These are phyloP conservation scores for Drosophila obscura DNA, from an alignment of 1,140 invertebrate species.

Conservation along the genomic window DNA sequence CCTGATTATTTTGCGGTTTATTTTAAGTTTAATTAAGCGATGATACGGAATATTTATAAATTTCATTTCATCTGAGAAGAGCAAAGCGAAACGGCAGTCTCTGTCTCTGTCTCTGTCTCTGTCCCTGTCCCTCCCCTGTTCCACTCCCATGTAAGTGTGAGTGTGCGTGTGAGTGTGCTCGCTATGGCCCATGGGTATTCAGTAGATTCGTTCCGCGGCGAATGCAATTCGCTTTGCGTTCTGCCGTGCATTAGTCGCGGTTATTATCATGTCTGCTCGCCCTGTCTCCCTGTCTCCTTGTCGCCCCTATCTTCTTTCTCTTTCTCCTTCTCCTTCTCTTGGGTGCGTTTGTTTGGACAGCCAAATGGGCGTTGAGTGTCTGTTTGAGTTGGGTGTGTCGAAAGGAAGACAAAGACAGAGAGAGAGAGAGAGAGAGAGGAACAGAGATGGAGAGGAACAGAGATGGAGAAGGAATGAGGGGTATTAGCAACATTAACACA, in stretches of 20 bases:
- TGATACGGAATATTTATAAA: slow-evolving; percentile 55
- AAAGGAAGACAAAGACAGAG: too few species aligned
- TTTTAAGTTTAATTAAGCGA: slow-evolving; percentile 76
- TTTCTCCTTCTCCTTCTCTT: slow-evolving; percentile 41
- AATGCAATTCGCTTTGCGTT: slow-evolving; percentile 71
- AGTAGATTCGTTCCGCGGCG: slow-evolving; percentile 55
- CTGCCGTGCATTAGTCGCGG: slow-evolving; percentile 78
- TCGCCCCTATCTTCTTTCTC: neutral
- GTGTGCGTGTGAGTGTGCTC: neutral
- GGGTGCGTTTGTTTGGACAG: slow-evolving; percentile 38
- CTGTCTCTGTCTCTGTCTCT: neutral
- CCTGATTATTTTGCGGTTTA: slow-evolving; percentile 69
- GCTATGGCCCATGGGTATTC: neutral
- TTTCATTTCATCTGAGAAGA: slow-evolving; percentile 25
- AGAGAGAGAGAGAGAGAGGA: neutral
- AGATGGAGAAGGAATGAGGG: slow-evolving; percentile 21
- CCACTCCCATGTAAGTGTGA: neutral
- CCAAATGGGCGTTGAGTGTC: slow-evolving; percentile 55
- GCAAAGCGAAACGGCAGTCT: neutral
- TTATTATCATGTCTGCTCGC: slow-evolving; percentile 67
- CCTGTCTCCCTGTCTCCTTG: slow-evolving; percentile 4
- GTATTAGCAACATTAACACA: slow-evolving; percentile 58
- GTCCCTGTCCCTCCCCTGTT: neutral
- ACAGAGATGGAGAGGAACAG: neutral
- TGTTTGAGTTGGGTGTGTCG: slow-evolving; percentile 15